Percentiles rank a stretch among this genome's conserved stretches.
phyloP scores from a whole-genome alignment of 1,140 invertebrate species.

The Eupeodes corollae region DNA sequence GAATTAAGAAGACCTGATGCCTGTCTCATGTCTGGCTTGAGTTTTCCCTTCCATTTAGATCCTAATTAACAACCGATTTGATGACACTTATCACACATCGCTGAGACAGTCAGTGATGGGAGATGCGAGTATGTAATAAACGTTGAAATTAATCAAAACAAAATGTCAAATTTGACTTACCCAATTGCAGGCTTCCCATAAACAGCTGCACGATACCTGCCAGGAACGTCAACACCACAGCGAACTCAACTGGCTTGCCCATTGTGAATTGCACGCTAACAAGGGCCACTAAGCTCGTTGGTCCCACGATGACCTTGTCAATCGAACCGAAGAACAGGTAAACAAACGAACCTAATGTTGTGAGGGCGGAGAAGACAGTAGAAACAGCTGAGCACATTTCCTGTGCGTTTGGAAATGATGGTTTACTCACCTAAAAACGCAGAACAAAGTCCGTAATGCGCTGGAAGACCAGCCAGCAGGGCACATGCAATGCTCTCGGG shows the following conservation, averaged over 20 bases:
- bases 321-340: conserved; percentile 83
- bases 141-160: too few relatives aligned
- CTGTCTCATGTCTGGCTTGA: too few relatives aligned
- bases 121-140: too few relatives aligned
- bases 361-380: conserved; percentile 4
- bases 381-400: too few relatives aligned
- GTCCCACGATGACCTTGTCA: conserved; percentile 82
- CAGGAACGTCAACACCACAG: conserved; percentile 66
- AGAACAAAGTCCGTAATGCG: conserved; percentile 45
- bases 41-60: too few relatives aligned
- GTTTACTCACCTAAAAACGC: conserved; percentile 22
- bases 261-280: conserved; percentile 60
- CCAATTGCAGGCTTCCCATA: conserved; percentile 47
- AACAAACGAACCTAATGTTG: conserved; percentile 59
- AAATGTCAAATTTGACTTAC: conserved; percentile 15
- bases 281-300: conserved; percentile 62
- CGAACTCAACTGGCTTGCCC: conserved; percentile 61
- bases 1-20: too few relatives aligned
- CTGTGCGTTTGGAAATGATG: too few relatives aligned
- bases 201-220: conserved; percentile 63
- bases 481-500: conserved; percentile 79
- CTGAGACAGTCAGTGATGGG: too few relatives aligned
- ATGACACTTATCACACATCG: too few relatives aligned
- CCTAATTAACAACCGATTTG: too few relatives aligned
- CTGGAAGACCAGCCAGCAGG: conserved; percentile 54